phyloP scores from a whole-genome alignment of 2,888 invertebrate genomes.

The Acrobasis consociella region DNA sequence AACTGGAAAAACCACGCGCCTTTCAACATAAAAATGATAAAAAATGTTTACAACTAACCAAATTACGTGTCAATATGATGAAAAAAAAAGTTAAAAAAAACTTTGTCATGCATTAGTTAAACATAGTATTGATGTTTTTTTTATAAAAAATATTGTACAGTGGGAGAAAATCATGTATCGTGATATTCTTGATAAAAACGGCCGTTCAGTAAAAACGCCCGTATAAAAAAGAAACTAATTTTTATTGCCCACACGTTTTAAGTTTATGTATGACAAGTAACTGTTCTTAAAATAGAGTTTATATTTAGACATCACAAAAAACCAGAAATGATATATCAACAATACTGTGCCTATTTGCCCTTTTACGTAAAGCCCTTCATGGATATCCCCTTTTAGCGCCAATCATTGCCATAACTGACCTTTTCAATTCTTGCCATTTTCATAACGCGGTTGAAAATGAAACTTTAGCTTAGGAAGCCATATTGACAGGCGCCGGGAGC shows the following conservation, averaged over 20 bases:
- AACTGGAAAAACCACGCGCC: not conserved
- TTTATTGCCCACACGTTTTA: conserved; percentile 15
- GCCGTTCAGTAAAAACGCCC: not conserved
- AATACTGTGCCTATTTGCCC: not conserved
- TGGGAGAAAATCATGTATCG: conserved; percentile 11
- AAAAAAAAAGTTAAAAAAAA: not conserved
- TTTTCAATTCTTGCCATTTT: conserved; percentile 38
- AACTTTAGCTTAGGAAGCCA: conserved; percentile 40
- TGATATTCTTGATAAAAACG: not conserved
- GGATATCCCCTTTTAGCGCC: conserved; percentile 23
- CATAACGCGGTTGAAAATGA: conserved; percentile 40
- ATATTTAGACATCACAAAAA: not conserved
- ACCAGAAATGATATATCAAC: not conserved
- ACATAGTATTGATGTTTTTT: not conserved
- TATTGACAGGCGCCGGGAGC: conserved; percentile 45
- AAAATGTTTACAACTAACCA: not conserved
- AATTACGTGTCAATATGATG: not conserved
- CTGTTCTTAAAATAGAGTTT: not conserved
- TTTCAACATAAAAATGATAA: not conserved
- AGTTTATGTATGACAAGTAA: conserved; percentile 4
- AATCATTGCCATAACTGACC: conserved; percentile 34
- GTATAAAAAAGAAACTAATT: conserved; percentile 6
- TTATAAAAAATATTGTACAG: not conserved
- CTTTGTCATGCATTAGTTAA: too few species aligned
- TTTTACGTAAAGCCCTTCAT: too few species aligned